Percentiles rank a stretch among this genome's conserved stretches.
phyloP scores from a whole-genome alignment of 2,797 vertebrate species.

The Periparus ater region DNA sequence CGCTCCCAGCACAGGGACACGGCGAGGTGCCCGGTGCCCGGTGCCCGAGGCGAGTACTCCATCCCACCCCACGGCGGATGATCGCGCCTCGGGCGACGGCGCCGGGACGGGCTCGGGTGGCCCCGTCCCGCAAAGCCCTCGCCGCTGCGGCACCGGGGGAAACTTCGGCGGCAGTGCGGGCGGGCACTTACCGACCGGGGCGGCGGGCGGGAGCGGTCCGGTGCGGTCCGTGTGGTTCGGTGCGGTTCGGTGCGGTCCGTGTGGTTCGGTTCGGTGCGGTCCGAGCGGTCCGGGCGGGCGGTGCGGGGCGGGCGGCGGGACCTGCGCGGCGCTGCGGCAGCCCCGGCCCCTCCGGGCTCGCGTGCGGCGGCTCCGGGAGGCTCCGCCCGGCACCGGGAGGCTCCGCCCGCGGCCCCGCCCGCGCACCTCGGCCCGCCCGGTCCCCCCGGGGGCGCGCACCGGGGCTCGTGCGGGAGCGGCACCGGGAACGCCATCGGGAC shows the following conservation, averaged over 20 bases:
- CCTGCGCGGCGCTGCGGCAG: slow-evolving; percentile 32
- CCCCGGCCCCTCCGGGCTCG: slow-evolving; percentile 42
- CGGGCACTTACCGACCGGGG: not conserved
- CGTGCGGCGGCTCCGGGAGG: not conserved
- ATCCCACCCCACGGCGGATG: not conserved
- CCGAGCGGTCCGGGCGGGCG: not conserved
- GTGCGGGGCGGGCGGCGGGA: not conserved
- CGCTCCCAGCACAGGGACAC: not conserved
- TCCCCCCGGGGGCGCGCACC: not conserved
- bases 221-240: no score
- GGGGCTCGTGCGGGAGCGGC: not conserved
- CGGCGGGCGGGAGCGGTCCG: not conserved
- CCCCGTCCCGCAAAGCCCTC: not conserved
- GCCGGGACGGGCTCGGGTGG: not conserved
- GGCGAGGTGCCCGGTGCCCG: not conserved
- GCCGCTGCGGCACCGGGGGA: not conserved
- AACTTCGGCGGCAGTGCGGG: not conserved
- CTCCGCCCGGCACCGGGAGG: not conserved
- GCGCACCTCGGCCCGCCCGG: not conserved
- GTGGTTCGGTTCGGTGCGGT: not conserved
- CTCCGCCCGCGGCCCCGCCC: not conserved
- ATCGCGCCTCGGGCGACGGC: not conserved
- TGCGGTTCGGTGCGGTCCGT: not conserved
- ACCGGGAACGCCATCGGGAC: not conserved
- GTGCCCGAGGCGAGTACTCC: no score